Conservation (phyloP, 92 coral and sea anemone species). For the Phenganax stokvisi region DNA sequence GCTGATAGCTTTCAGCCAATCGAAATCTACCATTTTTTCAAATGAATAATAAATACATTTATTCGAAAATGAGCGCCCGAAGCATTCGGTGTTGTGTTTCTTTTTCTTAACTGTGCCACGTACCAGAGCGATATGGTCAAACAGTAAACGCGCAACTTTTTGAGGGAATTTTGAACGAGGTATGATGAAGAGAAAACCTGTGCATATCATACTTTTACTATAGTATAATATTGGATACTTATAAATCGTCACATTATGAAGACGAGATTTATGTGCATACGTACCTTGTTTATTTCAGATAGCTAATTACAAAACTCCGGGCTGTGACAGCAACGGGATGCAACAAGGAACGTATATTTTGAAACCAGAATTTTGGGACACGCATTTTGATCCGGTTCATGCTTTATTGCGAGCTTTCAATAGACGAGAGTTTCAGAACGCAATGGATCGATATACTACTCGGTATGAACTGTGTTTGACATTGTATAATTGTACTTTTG, state of each 20-base stretch:
- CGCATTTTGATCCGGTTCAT: constrained; percentile 86
- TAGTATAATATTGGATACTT: background rate
- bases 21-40: too few species aligned
- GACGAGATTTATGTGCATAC: background rate
- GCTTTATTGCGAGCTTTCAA: constrained; percentile 79
- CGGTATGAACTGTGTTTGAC: constrained; percentile 49
- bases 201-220: background rate
- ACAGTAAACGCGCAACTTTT: constrained; percentile 75
- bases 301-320: constrained; percentile 88
- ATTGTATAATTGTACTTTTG: background rate
- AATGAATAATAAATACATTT: too few species aligned
- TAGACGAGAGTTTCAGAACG: constrained; percentile 82
- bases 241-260: background rate
- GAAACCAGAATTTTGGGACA: constrained; percentile 77
- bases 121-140: constrained; percentile 97
- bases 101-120: constrained; percentile 58
- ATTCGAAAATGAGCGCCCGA: background rate
- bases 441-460: constrained; percentile 81
- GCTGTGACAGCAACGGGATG: constrained; percentile 92
- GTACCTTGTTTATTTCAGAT: constrained; percentile 43
- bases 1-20: too few species aligned
- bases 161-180: constrained; percentile 75
- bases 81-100: background rate
- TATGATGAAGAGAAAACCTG: background rate
- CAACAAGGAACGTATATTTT: constrained; percentile 93